Evolutionary conservation across 2,113 vertebrate species (phyloP), one percentile per base, ranked within the genome.

Genomic region (Pluvialis apricaria): DNA sequence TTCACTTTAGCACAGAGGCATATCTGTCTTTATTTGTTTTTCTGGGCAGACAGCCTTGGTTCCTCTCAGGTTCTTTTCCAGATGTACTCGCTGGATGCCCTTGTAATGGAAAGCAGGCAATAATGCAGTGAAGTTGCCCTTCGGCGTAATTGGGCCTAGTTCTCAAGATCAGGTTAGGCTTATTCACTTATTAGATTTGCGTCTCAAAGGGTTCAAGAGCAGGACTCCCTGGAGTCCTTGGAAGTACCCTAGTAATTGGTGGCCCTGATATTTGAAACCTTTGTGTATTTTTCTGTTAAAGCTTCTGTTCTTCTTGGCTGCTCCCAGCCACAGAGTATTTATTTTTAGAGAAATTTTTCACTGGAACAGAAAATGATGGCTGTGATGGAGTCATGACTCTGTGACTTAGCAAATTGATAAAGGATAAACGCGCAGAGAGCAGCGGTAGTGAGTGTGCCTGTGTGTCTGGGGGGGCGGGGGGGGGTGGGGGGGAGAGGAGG

Each of bases 11-110:
- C 97, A 90, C 88, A 97, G 97, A 97, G 97, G 97, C 97, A 93
- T 98, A 98, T 98, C 97, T 98, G 97, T 98, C 98, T 98, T 98
- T 98, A 98, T 98, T 98, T 98, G 98, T 98, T 98, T 98, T 98
- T 97, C 95, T 98, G 97, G 98, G 98, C 98, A 98, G 98, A 97
- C 97, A 98, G 98, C 98, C 97, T 97, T 97, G 94, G 97, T 98
- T 98, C 95, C 97, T 98, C 95, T 97, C 97, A 97, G 98, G 92
- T 97, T 97, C 97, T 97, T 97, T 97, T 98, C 97, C 98, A 98
- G 98, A 98, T 98, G 97, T 96, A 97, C 97, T 98, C 13, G 36
- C 95, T 98, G 97, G 97, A 96, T 98, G 95, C 97, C 97, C 98
- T 98, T 97, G 97, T 98, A 98, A 98, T 98, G 98, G 98, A 98